Percentiles rank a stretch among this genome's conserved stretches.
Evolutionary conservation across 1,140 invertebrate genomes (phyloP).

Genomic region (Acromyrmex heyeri): DNA sequence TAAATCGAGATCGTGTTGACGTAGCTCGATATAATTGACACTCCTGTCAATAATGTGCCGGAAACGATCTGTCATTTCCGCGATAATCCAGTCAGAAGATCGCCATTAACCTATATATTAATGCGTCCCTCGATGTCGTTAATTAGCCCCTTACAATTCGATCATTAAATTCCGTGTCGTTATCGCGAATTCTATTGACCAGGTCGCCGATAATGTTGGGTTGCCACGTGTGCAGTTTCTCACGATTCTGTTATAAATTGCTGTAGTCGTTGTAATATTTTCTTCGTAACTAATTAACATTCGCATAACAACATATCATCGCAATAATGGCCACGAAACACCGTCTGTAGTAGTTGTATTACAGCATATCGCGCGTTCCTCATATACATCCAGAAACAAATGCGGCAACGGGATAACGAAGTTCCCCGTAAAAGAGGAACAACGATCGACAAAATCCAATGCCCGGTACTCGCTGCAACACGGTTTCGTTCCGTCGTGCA

Average conservation of each 20-base stretch:
- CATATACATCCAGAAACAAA: background rate
- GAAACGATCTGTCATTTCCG: slow-evolving; percentile 8
- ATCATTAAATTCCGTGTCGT: slow-evolving; percentile 41
- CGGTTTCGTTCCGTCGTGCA: slow-evolving; percentile 13
- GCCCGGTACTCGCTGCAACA: slow-evolving; percentile 20
- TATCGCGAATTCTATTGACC: slow-evolving; percentile 23
- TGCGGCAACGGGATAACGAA: slow-evolving; percentile 28
- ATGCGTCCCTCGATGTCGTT: slow-evolving; percentile 15
- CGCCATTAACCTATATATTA: background rate
- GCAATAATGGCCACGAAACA: background rate
- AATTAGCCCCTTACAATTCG: slow-evolving; percentile 50
- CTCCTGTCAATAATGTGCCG: background rate
- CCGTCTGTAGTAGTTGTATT: too few relatives aligned
- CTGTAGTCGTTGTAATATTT: slow-evolving; percentile 18
- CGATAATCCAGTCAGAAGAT: slow-evolving; percentile 13
- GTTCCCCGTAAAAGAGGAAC: slow-evolving; percentile 29
- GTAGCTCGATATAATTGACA: slow-evolving; percentile 2
- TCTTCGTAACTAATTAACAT: slow-evolving; percentile 32
- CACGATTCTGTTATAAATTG: slow-evolving; percentile 2
- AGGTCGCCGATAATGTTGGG: background rate
- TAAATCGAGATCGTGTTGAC: background rate
- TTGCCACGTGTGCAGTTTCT: slow-evolving; percentile 13
- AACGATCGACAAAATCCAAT: slow-evolving; percentile 58
- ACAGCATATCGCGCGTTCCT: background rate
- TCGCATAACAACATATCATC: background rate